Conservation (phyloP, 2,113 vertebrate genomes). For the Lepus europaeus region DNA sequence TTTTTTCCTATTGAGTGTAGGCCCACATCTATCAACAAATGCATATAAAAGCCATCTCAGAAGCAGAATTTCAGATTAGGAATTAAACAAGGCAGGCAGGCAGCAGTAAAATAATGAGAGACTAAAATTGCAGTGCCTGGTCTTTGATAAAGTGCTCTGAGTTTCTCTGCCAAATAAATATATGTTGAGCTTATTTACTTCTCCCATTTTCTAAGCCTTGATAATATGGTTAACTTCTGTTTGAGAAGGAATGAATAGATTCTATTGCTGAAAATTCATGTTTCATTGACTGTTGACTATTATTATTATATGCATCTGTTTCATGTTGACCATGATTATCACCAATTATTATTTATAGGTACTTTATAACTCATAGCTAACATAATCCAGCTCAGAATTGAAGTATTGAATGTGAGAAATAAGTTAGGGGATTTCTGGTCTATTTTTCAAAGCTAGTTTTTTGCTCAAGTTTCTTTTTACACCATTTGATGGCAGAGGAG, state of each 20-base stretch:
- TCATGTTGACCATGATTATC: neutral
- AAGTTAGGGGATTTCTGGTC: neutral
- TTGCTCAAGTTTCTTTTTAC: slow-evolving; percentile 2
- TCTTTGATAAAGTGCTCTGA: neutral
- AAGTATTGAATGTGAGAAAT: neutral
- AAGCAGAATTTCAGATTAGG: slow-evolving; percentile 21
- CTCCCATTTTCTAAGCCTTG: neutral
- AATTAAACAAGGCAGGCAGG: neutral
- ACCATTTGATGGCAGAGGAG: neutral
- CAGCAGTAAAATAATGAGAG: slow-evolving; percentile 1
- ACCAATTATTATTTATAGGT: neutral
- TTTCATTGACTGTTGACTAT: neutral
- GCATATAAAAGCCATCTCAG: neutral
- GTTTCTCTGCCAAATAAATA: slow-evolving; percentile 47
- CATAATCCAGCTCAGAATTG: neutral
- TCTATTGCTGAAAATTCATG: neutral
- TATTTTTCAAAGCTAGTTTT: neutral
- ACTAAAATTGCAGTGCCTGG: neutral
- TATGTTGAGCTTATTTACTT: neutral
- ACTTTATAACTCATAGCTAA: neutral
- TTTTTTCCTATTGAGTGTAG: slow-evolving; percentile 39
- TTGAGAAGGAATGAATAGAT: neutral
- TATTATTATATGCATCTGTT: neutral
- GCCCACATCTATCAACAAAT: neutral
- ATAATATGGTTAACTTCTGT: neutral